Base-by-base conservation (phyloP, 2,113 vertebrate species). In the Anguilla japonica region DNA sequence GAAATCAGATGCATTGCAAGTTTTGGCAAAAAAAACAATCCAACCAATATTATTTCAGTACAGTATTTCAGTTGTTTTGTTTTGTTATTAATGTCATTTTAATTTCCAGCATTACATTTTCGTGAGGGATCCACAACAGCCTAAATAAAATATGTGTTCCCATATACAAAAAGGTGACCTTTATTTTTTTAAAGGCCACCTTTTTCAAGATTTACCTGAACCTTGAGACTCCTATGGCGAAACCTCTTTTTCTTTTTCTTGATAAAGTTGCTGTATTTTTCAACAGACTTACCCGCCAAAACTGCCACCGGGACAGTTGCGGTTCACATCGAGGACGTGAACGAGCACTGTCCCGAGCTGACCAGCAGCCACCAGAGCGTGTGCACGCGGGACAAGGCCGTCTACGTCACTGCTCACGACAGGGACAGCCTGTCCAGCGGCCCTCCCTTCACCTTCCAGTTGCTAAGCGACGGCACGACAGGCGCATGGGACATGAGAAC, bases 241-340 rank as follows among this genome's bases (percentile, higher is more conserved):
- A 4, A 18, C 40, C 1, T 81, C 18, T 40, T 4, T 80, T 41
- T 14, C 11, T 34, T 75, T 86, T 79, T 43, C 81, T 46, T 71
- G 57, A 81, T 79, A 41, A 14, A 7, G 18, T 41, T 11, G 29
- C 41, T 22, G 57, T 15, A 87, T 89, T 89, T 0, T 90, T 43
- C 91, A 90, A 75, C 91, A 97, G 96, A 95, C 0, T 5, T 5
- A 53, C 94, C 94, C 87, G 75, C 80, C 7, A 93, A 92, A 83
- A 96, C 96, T 0, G 94, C 94, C 22, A 97, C 96, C 0, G 96
- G 96, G 50, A 97, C 96, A 2, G 90, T 97, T 87, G 93, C 94
- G 11, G 82, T 97, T n/a, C 91, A 93, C 85, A 84, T 97, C 20
- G 89, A 93, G 57, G 95, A 96, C 75, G 0, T 56, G 43, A 95